Conservation (phyloP, 2,888 invertebrate genomes). For the Caenorhabditis sp. region DNA sequence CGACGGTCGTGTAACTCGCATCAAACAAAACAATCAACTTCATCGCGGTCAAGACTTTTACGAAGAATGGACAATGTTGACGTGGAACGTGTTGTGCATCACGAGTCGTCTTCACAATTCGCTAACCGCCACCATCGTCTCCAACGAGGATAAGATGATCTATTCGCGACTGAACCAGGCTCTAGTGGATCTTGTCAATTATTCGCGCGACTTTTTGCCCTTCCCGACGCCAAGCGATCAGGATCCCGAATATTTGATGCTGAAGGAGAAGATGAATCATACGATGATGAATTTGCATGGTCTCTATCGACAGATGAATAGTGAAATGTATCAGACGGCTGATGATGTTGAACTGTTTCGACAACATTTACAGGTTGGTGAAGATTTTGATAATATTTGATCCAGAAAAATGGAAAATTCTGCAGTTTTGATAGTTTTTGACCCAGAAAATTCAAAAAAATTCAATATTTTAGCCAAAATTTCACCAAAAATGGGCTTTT, state of each 20-base stretch:
- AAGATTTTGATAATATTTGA: too few species aligned
- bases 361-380: background rate
- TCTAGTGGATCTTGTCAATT: conserved; percentile 67
- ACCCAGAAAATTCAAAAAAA: too few species aligned
- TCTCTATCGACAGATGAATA: conserved; percentile 51
- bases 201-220: conserved; percentile 53
- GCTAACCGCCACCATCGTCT: conserved; percentile 36
- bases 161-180: conserved; percentile 66
- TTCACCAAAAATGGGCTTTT: too few species aligned
- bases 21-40: conserved; percentile 46
- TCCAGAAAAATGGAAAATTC: too few species aligned
- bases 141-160: conserved; percentile 58
- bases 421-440: too few species aligned
- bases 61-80: conserved; percentile 70
- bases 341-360: background rate
- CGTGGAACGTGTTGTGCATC: conserved; percentile 69
- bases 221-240: conserved; percentile 36
- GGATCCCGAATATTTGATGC: conserved; percentile 44
- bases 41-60: conserved; percentile 58
- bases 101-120: conserved; percentile 63
- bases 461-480: too few species aligned
- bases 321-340: conserved; percentile 20
- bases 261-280: conserved; percentile 52
- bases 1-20: conserved; percentile 61
- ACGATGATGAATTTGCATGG: conserved; percentile 56